Evolutionary conservation across 2,797 vertebrate genomes (phyloP), one percentile per base, ranked within the genome.

Genomic region (Aulostomus chinensis): DNA sequence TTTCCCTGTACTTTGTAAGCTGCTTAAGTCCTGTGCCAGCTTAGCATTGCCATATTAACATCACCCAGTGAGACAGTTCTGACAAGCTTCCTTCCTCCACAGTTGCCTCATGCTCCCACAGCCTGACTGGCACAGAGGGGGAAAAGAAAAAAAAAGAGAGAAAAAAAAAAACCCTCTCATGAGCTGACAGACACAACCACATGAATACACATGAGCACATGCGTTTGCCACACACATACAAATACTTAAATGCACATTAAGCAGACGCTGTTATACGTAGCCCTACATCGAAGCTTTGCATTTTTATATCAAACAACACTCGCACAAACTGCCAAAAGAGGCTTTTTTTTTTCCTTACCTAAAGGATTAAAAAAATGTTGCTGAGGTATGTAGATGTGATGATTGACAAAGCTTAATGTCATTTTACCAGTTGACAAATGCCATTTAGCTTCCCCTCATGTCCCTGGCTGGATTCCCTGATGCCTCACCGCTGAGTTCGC

Each of bases 1-100:
- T 91, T 92, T 89, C 79, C 78, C 79, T 82, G 75, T 82, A 86
- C 86, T 91, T 89, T 84, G 79, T 93, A 92, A 93, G 91, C 90
- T 84, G 88, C 91, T 93, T 93, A 92, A 87, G 73, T 86, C 85
- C 71, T 84, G 87, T 90, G 85, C 81, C 86, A 88, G 89, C 89
- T 92, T 92, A 92, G 85, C 85, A 84, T 85, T 88, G 89, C 84
- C 89, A 89, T 90, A 91, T 92, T 92, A 91, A 85, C 89, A 87
- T 91, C 87, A 88, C 80, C 84, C 83, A 71, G 77, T 80, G 83
- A 90, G 91, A 91, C 89, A 88, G 86, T 78, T 76, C 83, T 90
- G 89, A 91, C 87, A 81, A 87, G 80, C 84, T 88, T 78, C 86
- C 82, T 85, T 86, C 82, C 83, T 89, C 82, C 81, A 81, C 75